These are phyloP conservation scores for Rhinolophus ferrumequinum DNA, from an alignment of 2,113 vertebrate genomes.

Conservation along the genomic window DNA sequence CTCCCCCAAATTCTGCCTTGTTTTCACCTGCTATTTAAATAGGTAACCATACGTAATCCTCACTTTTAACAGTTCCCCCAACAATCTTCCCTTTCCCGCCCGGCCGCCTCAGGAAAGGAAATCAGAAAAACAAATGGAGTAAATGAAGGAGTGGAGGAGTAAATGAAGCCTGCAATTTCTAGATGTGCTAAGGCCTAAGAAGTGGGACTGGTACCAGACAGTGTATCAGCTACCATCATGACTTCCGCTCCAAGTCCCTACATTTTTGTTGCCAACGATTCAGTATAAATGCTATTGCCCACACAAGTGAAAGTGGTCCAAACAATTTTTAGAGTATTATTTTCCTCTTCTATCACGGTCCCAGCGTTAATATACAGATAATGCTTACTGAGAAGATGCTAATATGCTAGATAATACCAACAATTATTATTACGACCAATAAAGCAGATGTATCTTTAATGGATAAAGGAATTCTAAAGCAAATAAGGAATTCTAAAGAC, in stretches of 20 bases:
- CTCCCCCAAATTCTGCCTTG: not conserved
- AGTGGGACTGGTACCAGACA: not conserved
- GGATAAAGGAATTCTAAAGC: not conserved
- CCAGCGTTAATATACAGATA: not conserved
- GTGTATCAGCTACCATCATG: slow-evolving; percentile 9
- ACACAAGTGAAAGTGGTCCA: slow-evolving; percentile 34
- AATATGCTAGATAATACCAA: not conserved
- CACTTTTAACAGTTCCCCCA: not conserved
- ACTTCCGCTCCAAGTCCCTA: slow-evolving; percentile 43
- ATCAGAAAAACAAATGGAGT: not conserved
- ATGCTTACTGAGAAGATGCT: not conserved
- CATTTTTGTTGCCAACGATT: slow-evolving; percentile 40
- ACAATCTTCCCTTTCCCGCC: not conserved
- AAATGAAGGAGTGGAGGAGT: too few species aligned
- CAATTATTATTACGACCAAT: not conserved
- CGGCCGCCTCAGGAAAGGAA: not conserved
- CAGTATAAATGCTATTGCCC: slow-evolving; percentile 52
- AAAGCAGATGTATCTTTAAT: not conserved
- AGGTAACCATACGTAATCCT: not conserved
- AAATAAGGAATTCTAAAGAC: not conserved
- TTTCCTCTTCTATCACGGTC: not conserved
- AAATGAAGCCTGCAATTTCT: not conserved
- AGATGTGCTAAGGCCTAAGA: not conserved
- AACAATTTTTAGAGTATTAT: not conserved
- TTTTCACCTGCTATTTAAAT: not conserved